Evolutionary conservation across 2,113 vertebrate species (phyloP).

Genomic region (Tetrax tetrax): DNA sequence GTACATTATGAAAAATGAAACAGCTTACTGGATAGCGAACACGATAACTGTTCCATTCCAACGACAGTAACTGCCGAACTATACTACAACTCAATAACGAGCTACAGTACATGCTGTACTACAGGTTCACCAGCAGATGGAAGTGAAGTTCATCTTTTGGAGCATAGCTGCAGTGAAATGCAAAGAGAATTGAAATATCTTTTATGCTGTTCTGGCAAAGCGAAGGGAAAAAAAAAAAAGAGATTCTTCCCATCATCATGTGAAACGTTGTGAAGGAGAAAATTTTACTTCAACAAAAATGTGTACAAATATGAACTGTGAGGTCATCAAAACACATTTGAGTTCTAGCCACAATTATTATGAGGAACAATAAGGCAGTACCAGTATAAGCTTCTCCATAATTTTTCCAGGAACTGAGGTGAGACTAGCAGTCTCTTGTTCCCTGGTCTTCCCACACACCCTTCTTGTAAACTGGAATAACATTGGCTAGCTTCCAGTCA

Average conservation of each 20-base stretch:
- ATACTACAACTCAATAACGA: not conserved
- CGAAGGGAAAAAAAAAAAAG: not conserved
- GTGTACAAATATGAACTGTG: not conserved
- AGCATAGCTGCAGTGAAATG: not conserved
- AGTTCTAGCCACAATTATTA: not conserved
- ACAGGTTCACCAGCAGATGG: not conserved
- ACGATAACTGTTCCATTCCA: not conserved
- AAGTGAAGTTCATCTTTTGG: not conserved
- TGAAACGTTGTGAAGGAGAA: not conserved
- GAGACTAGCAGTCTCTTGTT: no score
- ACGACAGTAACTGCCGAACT: not conserved
- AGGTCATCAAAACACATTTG: not conserved
- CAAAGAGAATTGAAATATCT: not conserved
- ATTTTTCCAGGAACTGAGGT: no score
- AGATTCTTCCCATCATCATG: not conserved
- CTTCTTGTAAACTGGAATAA: no score
- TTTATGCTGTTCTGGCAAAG: not conserved
- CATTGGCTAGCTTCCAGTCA: no score
- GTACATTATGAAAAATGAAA: not conserved
- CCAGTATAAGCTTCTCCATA: no score
- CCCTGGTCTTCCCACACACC: no score
- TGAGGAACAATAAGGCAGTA: not conserved
- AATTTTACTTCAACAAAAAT: not conserved
- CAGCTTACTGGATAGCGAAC: not conserved
- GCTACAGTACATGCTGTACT: not conserved